A percentile compares a stretch with the other conserved stretches of the same genome.
Conservation (phyloP, 1,140 invertebrate species). For the Mamestra configurata region DNA sequence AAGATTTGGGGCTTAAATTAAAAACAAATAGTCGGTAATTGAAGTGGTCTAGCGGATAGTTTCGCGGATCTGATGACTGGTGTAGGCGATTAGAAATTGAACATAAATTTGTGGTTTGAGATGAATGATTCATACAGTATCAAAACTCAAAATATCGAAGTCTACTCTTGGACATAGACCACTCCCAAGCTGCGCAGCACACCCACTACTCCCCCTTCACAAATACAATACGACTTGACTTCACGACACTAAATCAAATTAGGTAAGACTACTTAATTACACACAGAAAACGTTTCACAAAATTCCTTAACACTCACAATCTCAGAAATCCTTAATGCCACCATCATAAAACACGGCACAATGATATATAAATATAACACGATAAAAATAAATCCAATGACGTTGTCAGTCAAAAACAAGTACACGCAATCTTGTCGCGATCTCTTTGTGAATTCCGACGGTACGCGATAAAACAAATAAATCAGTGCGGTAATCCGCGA, state of each 20-base stretch:
- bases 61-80: background rate
- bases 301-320: background rate
- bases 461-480: constrained; percentile 72
- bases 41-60: background rate
- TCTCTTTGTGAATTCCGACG: constrained; percentile 64
- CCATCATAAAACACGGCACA: constrained; percentile 5
- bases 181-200: too few relatives aligned
- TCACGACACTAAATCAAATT: too few relatives aligned
- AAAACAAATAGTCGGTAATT: constrained; percentile 21
- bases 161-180: too few relatives aligned
- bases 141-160: too few relatives aligned
- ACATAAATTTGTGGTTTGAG: background rate
- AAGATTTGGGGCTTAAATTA: constrained; percentile 43
- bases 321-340: background rate
- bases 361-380: constrained; percentile 16
- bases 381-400: constrained; percentile 52
- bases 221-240: too few relatives aligned
- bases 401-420: constrained; percentile 48
- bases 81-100: background rate
- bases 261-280: too few relatives aligned
- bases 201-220: too few relatives aligned
- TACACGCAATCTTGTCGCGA: constrained; percentile 21
- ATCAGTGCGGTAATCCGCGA: constrained; percentile 77
- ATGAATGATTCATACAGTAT: background rate
- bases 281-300: background rate